Evolutionary conservation across 2,888 invertebrate genomes (phyloP).

Genomic region (Eilema depressum): DNA sequence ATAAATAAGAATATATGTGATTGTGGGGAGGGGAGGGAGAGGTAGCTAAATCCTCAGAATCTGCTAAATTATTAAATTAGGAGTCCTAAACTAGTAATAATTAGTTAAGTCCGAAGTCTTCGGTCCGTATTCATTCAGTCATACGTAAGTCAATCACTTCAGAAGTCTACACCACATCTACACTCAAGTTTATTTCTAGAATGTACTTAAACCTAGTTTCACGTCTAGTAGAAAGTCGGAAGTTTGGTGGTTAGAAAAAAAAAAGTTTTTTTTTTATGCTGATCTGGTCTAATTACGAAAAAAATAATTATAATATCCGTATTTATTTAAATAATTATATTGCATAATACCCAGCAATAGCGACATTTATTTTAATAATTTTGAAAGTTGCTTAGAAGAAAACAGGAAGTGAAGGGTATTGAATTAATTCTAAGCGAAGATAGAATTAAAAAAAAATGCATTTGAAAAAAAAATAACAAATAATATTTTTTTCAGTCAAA

Average conservation of each 20-base stretch:
- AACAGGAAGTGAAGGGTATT: conserved; percentile 6
- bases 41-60: no score
- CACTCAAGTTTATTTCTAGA: no score
- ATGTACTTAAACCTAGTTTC: no score
- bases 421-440: background rate
- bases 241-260: background rate
- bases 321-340: background rate
- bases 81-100: no score
- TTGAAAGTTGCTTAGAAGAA: background rate
- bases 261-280: no score
- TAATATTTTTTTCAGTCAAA: background rate
- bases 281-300: background rate
- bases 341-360: background rate
- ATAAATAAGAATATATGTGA: no score
- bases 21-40: no score
- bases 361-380: background rate
- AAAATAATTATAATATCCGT: background rate
- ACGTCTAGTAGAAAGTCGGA: background rate
- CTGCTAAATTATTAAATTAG: no score
- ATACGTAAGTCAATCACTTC: no score
- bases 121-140: no score
- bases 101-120: no score
- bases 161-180: no score
- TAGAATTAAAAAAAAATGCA: background rate
- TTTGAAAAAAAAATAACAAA: background rate